phyloP scores from a whole-genome alignment of 2,113 vertebrate genomes.

The Gobius niger region DNA sequence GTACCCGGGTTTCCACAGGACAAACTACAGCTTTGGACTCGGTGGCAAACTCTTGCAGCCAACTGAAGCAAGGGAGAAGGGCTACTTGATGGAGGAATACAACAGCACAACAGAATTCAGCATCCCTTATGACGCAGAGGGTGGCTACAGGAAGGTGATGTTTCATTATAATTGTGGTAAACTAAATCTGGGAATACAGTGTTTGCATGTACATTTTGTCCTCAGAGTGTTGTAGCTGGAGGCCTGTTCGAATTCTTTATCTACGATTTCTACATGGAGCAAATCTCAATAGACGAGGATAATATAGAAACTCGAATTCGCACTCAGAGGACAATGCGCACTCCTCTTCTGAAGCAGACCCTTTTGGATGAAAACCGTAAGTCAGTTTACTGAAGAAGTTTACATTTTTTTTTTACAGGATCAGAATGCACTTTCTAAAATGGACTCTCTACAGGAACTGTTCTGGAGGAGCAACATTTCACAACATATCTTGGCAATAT shows the following conservation, averaged over 20 bases:
- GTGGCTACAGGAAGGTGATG: conserved; percentile 65
- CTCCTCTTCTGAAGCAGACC: conserved; percentile 30
- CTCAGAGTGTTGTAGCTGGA: conserved; percentile 50
- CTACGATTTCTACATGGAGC: conserved; percentile 59
- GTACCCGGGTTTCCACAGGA: conserved; percentile 13
- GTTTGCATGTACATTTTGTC: not conserved
- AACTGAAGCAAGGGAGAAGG: conserved; percentile 5
- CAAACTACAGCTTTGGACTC: conserved; percentile 29
- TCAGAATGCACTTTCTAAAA: not conserved
- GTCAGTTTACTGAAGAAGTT: not conserved
- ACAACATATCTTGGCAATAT: conserved; percentile 52
- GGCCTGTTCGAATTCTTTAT: conserved; percentile 48
- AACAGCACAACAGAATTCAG: conserved; percentile 22
- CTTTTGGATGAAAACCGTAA: conserved; percentile 40
- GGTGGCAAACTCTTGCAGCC: conserved; percentile 43
- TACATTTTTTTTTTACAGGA: no score
- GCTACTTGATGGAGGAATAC: conserved; percentile 25
- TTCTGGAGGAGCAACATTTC: conserved; percentile 40
- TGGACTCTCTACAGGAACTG: conserved; percentile 20
- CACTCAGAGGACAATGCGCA: conserved; percentile 33
- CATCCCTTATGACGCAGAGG: conserved; percentile 59
- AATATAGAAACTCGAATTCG: conserved; percentile 29
- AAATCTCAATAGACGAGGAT: conserved; percentile 33
- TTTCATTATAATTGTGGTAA: not conserved
- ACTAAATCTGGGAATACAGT: not conserved